Percentiles rank a stretch among this genome's conserved stretches.
Conservation (phyloP, 2,888 invertebrate genomes). For the Gymnosoma rotundatum region DNA sequence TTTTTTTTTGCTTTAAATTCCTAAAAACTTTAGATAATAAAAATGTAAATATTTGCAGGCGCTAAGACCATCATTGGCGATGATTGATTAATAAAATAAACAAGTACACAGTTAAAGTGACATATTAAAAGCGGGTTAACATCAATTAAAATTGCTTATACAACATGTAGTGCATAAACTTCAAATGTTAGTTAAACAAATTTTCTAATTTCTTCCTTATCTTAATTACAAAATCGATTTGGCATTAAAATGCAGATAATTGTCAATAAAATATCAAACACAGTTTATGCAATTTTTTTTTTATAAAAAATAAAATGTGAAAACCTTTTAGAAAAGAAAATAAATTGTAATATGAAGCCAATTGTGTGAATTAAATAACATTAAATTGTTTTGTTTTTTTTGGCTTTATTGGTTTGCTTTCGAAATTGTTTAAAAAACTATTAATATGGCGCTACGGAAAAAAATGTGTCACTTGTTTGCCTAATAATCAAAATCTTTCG, state of each 20-base stretch:
- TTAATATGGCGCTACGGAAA: conserved; percentile 54
- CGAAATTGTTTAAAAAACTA: conserved; percentile 23
- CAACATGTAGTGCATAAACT: conserved; percentile 49
- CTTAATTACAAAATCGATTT: conserved; percentile 60
- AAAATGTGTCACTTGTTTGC: conserved; percentile 52
- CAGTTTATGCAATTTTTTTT: conserved; percentile 53
- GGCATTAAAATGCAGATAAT: conserved; percentile 54
- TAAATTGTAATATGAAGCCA: conserved; percentile 32
- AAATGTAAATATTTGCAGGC: conserved; percentile 5
- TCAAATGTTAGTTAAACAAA: conserved; percentile 8
- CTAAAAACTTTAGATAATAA: not conserved
- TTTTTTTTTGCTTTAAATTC: not conserved
- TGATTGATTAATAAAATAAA: conserved; percentile 41
- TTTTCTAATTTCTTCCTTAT: conserved; percentile 56
- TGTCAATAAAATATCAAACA: conserved; percentile 34
- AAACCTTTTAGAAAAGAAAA: conserved; percentile 9
- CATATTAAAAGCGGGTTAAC: conserved; percentile 52
- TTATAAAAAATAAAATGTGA: not conserved
- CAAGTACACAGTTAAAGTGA: conserved; percentile 42
- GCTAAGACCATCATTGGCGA: conserved; percentile 13
- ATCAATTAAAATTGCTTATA: conserved; percentile 60
- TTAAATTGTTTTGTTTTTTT: conserved; percentile 1
- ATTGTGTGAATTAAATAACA: not conserved
- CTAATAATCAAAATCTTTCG: conserved; percentile 45
- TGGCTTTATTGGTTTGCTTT: not conserved